phyloP scores from a whole-genome alignment of 2,113 vertebrate genomes.

The Columba janthina region DNA sequence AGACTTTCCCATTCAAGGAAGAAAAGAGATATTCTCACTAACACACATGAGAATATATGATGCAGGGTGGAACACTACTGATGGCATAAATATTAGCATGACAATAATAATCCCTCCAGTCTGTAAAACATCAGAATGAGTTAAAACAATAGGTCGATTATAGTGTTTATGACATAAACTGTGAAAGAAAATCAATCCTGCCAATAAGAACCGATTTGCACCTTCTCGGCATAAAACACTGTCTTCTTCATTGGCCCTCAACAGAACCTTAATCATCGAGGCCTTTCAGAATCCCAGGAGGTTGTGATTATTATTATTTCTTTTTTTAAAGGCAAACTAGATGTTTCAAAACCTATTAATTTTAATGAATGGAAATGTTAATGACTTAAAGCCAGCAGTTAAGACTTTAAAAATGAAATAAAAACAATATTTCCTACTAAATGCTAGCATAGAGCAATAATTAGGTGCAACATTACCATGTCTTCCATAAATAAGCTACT shows the following conservation, averaged over 20 bases:
- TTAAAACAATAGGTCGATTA: neutral
- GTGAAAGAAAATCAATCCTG: neutral
- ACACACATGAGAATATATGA: neutral
- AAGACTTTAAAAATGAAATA: conserved; percentile 1
- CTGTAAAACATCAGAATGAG: neutral
- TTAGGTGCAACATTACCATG: neutral
- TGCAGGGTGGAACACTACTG: neutral
- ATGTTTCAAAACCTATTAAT: neutral
- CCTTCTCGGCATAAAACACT: neutral
- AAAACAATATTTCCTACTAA: neutral
- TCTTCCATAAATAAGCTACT: conserved; percentile 14
- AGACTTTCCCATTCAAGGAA: neutral
- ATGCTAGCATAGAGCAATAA: neutral
- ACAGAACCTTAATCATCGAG: neutral
- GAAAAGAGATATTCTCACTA: neutral
- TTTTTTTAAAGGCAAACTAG: neutral
- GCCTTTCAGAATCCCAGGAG: neutral
- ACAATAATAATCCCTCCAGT: neutral
- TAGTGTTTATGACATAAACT: neutral
- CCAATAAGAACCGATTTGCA: neutral
- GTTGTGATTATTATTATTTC: neutral
- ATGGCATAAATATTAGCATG: neutral
- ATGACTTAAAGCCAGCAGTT: neutral
- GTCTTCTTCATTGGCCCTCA: neutral
- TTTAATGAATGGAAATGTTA: conserved; percentile 14